A percentile compares a stretch with the other conserved stretches of the same genome.
Conservation (phyloP, 2,888 invertebrate genomes). For the Melinopterus prodromus region DNA sequence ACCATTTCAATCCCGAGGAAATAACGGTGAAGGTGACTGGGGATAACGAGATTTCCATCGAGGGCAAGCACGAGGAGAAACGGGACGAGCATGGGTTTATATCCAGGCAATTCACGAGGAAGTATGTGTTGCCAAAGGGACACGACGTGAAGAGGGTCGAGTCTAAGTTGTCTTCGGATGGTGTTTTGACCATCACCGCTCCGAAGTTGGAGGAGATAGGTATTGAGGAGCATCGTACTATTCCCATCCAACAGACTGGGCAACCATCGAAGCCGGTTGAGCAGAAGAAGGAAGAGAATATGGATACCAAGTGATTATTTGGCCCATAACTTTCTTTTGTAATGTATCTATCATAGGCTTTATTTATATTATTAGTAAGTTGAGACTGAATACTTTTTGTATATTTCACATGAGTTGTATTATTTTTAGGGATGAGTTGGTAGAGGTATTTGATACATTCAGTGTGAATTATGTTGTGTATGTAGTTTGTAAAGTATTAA, state of each 20-base stretch:
- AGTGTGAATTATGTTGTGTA: no score
- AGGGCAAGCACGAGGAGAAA: conserved; percentile 81
- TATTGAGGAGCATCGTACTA: conserved; percentile 13
- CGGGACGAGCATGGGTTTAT: conserved; percentile 79
- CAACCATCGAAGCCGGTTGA: conserved; percentile 25
- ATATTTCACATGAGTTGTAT: no score
- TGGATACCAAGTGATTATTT: not conserved
- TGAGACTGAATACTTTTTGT: no score
- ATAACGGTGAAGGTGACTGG: conserved; percentile 78
- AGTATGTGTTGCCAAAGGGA: conserved; percentile 77
- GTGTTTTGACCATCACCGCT: conserved; percentile 73
- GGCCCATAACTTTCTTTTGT: no score
- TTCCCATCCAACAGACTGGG: conserved; percentile 32
- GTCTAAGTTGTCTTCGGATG: conserved; percentile 79
- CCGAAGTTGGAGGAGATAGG: conserved; percentile 62
- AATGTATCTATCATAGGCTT: no score
- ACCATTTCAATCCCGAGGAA: conserved; percentile 82
- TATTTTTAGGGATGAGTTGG: no score
- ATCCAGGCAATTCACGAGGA: conserved; percentile 78
- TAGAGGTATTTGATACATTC: no score
- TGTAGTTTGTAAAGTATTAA: no score
- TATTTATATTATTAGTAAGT: no score
- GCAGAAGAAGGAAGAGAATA: conserved; percentile 22
- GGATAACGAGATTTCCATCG: conserved; percentile 72
- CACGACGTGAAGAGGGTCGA: conserved; percentile 76